Conservation (phyloP, 2,888 invertebrate species). For the Strigamia maritima region DNA sequence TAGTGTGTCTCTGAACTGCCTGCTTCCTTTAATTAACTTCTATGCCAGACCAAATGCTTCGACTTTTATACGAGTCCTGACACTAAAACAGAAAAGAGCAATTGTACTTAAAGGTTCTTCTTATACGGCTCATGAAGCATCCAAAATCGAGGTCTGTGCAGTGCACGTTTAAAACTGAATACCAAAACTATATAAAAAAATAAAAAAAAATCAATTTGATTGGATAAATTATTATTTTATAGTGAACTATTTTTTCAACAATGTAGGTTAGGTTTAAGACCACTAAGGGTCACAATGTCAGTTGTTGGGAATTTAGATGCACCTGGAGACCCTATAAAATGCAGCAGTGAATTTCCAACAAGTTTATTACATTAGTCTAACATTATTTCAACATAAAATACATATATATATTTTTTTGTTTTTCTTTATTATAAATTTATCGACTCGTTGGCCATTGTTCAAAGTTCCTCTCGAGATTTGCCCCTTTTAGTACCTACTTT, state of each 20-base stretch:
- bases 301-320: too few species aligned
- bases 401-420: too few species aligned
- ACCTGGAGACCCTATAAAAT: too few species aligned
- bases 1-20: not conserved
- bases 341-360: too few species aligned
- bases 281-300: too few species aligned
- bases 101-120: constrained; percentile 29
- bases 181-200: too few species aligned
- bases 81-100: constrained; percentile 29
- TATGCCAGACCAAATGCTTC: not conserved
- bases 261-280: too few species aligned
- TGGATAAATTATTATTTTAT: too few species aligned
- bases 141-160: not conserved
- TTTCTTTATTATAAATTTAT: not conserved
- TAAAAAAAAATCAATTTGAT: too few species aligned
- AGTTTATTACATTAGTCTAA: too few species aligned
- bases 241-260: too few species aligned
- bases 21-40: constrained; percentile 27
- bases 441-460: not conserved
- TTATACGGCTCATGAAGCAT: constrained; percentile 16
- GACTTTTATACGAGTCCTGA: constrained; percentile 26
- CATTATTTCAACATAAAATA: too few species aligned
- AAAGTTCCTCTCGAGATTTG: not conserved
- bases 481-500: not conserved
- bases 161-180: not conserved